Evolutionary conservation across 1,140 invertebrate species (phyloP), one percentile per base, ranked within the genome.

Genomic region (Araneus ventricosus): DNA sequence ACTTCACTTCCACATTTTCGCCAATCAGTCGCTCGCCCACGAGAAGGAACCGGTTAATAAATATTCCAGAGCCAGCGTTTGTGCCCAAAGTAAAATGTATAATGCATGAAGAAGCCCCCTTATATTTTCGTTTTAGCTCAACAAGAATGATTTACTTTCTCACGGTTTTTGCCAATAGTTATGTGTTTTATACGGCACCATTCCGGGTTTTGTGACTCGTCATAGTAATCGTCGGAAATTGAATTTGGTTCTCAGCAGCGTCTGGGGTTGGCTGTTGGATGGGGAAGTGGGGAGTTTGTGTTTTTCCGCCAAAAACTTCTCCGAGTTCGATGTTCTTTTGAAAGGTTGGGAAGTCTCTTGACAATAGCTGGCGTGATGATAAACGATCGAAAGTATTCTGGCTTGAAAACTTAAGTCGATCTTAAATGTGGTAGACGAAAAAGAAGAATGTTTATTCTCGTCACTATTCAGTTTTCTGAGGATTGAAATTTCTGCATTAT

Each of bases 41-140:
- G 80, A 84, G 37, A 45, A 45, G 80, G 20, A 41, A 24, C 7
- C 39, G 20, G 80, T 52, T 84, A 84, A 84, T 67, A 84, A 84
- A 84, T 84, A 84, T 84, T 84, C 80, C 41, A 84, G 39, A 84
- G 24, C 41, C n/a, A 45, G 39, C 39, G 39, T 45, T 45, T 84
- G 80, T 34, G 39, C 41, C 37, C 22, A 84, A 84, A 84, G 80
- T 84, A 30, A 84, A 84, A 84, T 84, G 80, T 84, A 84, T 84
- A 84, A 84, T 84, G 37, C 80, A 84, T 84, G 80, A 84, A 84
- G 41, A n/a, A 84, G 5, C 27, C 39, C n/a, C 80, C 41, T 75
- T 52, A 84, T 52, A 84, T 84, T 84, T 84, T 45, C 80, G 80
- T 52, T 84, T 45, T 45, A 24, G 80, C 80, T 84, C 41, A 84